Percentiles rank a stretch among this genome's conserved stretches.
These are phyloP conservation scores for Oscheius sp. DNA, from an alignment of 1,140 invertebrate genomes.

Conservation along the genomic window DNA sequence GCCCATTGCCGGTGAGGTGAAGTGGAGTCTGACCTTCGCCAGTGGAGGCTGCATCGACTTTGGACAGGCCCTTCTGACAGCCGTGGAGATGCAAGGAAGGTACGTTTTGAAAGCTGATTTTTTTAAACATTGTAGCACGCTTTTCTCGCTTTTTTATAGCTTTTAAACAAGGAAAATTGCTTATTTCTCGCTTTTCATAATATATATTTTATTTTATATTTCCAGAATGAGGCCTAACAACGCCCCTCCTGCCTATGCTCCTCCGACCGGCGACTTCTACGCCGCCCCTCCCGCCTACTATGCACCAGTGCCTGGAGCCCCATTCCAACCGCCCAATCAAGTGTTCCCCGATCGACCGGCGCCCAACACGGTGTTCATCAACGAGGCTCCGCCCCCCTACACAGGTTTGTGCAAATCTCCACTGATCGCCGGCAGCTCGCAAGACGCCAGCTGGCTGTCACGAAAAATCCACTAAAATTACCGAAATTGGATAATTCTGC, in stretches of 20 bases:
- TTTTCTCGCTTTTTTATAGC: too few relatives aligned
- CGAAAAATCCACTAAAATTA: too few relatives aligned
- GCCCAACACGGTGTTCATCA: conserved; percentile 30
- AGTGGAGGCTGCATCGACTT: conserved; percentile 94
- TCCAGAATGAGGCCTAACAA: conserved; percentile 25
- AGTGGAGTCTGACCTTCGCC: conserved; percentile 91
- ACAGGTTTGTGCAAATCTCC: neutral
- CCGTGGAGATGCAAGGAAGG: conserved; percentile 77
- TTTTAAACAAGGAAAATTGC: too few relatives aligned
- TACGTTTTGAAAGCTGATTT: too few relatives aligned
- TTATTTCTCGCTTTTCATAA: too few relatives aligned
- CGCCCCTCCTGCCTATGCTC: conserved; percentile 30
- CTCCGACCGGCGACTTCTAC: conserved; percentile 30
- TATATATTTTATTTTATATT: too few relatives aligned
- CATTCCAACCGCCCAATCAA: conserved; percentile 23
- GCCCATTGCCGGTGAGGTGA: conserved; percentile 85
- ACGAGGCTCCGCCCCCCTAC: conserved; percentile 37
- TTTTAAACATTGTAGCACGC: too few relatives aligned
- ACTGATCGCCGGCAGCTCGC: too few relatives aligned
- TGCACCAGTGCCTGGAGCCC: neutral
- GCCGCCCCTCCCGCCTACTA: conserved; percentile 31
- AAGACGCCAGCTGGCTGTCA: too few relatives aligned
- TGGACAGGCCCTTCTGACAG: conserved; percentile 86
- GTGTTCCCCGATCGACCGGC: conserved; percentile 29
- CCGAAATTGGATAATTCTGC: too few relatives aligned